Evolutionary conservation across 2,113 vertebrate species (phyloP).

Genomic region (Oryzias celebensis): DNA sequence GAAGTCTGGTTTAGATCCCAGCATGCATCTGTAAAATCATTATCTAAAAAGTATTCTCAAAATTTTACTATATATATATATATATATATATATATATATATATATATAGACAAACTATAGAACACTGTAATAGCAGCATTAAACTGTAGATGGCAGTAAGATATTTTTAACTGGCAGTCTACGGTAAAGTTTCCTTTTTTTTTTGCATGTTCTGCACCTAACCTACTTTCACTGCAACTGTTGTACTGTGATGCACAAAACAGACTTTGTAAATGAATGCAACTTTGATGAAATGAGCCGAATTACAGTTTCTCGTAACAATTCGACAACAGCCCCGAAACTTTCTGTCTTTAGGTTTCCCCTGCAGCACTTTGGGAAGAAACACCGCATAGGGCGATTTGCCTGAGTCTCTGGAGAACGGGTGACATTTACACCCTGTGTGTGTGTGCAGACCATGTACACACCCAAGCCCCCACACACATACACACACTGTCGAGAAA

Average conservation of each 20-base stretch:
- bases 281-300: background rate
- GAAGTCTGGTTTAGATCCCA: no score
- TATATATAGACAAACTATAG: no score
- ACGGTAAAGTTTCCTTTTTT: no score
- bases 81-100: no score
- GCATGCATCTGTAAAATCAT: no score
- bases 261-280: background rate
- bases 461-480: background rate
- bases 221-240: slow-evolving; percentile 6
- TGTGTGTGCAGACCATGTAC: slow-evolving; percentile 16
- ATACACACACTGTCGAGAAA: slow-evolving; percentile 6
- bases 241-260: background rate
- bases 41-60: no score
- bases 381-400: slow-evolving; percentile 63
- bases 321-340: slow-evolving; percentile 14
- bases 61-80: no score
- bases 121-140: no score
- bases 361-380: slow-evolving; percentile 70
- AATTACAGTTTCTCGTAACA: slow-evolving; percentile 23
- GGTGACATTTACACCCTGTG: slow-evolving; percentile 62
- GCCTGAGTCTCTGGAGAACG: slow-evolving; percentile 52
- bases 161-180: no score
- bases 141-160: no score
- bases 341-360: slow-evolving; percentile 60
- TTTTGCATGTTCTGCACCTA: no score